A percentile compares a stretch with the other conserved stretches of the same genome.
phyloP scores from a whole-genome alignment of 30 jellyfish, hydroid and myxozoan species.

The Turritopsis rubra region DNA sequence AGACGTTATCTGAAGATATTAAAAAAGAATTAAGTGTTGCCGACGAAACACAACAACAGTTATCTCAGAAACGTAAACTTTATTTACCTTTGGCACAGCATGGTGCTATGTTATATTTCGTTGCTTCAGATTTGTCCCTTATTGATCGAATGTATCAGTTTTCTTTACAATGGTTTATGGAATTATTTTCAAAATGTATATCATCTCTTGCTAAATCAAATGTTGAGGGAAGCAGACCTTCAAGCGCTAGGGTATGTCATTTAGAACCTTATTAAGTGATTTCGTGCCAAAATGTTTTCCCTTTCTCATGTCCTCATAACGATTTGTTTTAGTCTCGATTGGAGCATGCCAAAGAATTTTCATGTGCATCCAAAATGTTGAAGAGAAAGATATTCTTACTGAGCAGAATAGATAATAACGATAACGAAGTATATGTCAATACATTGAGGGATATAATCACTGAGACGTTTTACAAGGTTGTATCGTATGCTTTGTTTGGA shows the following conservation, averaged over 20 bases:
- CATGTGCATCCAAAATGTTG: background rate
- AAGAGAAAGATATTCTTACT: background rate
- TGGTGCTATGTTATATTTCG: constrained; percentile 65
- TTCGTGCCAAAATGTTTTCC: no score
- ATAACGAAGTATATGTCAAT: constrained; percentile 25
- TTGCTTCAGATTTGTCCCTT: constrained; percentile 44
- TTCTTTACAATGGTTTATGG: constrained; percentile 68
- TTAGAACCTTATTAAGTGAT: no score
- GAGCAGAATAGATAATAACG: background rate
- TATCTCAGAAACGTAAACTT: constrained; percentile 43
- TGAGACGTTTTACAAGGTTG: constrained; percentile 51
- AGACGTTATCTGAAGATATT: constrained; percentile 46
- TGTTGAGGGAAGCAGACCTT: background rate
- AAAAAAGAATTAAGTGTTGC: constrained; percentile 46
- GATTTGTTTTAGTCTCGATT: background rate
- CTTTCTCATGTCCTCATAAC: no score
- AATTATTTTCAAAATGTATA: constrained; percentile 45
- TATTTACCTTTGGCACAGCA: constrained; percentile 77
- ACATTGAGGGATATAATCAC: constrained; percentile 59
- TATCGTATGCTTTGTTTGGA: constrained; percentile 57
- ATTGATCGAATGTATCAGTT: constrained; percentile 78
- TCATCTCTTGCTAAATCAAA: constrained; percentile 10
- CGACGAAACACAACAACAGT: constrained; percentile 38
- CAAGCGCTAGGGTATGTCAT: constrained; percentile 19
- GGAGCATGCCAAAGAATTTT: background rate